Evolutionary conservation across 2,797 vertebrate genomes (phyloP).

Genomic region (Halcyon chelicuti): DNA sequence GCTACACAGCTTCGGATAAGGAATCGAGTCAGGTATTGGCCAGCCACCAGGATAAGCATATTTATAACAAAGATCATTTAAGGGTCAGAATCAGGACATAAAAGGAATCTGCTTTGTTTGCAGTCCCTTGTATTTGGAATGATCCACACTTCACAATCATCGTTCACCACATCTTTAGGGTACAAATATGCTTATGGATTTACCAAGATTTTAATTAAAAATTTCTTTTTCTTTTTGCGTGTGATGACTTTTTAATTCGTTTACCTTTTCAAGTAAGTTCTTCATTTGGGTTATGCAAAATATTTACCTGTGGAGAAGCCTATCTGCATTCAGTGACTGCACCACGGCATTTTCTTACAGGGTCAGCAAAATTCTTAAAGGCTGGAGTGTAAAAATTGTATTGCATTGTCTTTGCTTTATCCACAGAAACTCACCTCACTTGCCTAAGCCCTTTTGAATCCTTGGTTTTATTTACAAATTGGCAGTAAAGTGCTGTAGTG

Average conservation of each 20-base stretch:
- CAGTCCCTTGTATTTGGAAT: background rate
- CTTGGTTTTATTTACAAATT: conserved; percentile 53
- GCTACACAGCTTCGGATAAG: background rate
- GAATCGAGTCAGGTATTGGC: conserved; percentile 46
- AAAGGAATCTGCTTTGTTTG: conserved; percentile 32
- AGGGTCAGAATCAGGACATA: conserved; percentile 31
- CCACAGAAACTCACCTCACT: background rate
- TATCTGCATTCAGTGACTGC: background rate
- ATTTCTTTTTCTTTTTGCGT: background rate
- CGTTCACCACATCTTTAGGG: background rate
- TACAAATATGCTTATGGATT: background rate
- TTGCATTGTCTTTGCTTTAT: background rate
- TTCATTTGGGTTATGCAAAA: background rate
- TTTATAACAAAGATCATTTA: conserved; percentile 62
- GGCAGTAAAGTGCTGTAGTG: conserved; percentile 23
- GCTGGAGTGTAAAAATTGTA: conserved; percentile 24
- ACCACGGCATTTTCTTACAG: background rate
- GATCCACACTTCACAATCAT: background rate
- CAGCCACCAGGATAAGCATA: conserved; percentile 47
- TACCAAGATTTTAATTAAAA: background rate
- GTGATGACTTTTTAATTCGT: background rate
- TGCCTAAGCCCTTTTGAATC: background rate
- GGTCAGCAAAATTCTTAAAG: conserved; percentile 37
- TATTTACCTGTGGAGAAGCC: background rate
- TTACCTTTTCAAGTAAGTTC: background rate